Evolutionary conservation across 2,888 invertebrate species (phyloP), one percentile per base, ranked within the genome.

Genomic region (Chouioia cunea): DNA sequence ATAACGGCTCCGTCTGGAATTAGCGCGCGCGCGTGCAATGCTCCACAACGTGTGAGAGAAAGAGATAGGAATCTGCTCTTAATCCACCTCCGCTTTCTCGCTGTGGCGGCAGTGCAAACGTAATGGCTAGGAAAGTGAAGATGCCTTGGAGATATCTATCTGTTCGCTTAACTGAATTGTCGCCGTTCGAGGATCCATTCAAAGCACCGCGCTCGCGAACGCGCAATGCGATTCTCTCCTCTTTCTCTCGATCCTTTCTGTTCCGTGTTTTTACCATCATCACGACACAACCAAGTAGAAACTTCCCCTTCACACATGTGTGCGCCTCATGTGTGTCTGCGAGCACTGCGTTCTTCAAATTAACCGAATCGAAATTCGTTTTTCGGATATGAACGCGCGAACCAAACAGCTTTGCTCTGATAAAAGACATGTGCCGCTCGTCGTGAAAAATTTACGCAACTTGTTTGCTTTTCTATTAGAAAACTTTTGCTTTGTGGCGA

Each of bases 1-100:
- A 79, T 83, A 83, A 83, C 83, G 83, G 83, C 36, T 36, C 36
- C 82, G 83, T 81, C 80, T 81, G 79, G 79, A 84, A 84, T 83
- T 82, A 82, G 81, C 80, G 79, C n/a, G 46, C n/a, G 48, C 20
- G 18, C 14, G 63, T n/a, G 64, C 47, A 23, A 36, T 52, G 10
- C 36, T 36, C 53, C 20, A 60, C 62, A n/a, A 27, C 48, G 57
- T 48, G 50, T 36, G 27, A 54, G 18, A 47, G 36, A 65, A 10
- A 59, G 18, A 57, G 69, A 72, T 72, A 65, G 36, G 65, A 65
- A 72, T 72, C 72, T 72, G 59, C 65, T 72, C 71, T 58, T 71
- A 52, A 66, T 71, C 65, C 71, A 65, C 65, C 64, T 73, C 68
- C 56, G 66, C 73, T 74, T 76, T 65, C 73, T 68, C 66, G 66